Evolutionary conservation across 23 tunicate genomes (phyloP).

Genomic region (Styela clava): DNA sequence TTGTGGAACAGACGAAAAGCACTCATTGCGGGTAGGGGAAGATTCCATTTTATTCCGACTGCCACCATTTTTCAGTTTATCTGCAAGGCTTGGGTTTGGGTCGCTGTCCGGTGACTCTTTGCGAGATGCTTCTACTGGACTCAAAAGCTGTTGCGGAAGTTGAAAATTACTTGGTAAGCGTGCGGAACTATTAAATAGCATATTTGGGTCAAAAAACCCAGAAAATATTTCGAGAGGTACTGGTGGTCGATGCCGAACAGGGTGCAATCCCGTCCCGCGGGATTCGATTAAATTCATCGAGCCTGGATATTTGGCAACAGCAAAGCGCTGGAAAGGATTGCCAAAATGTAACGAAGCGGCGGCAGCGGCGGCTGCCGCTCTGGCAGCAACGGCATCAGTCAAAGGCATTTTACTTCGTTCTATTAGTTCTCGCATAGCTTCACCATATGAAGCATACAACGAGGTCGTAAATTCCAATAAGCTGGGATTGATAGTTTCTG

Average conservation of each 20-base stretch:
- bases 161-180: not conserved
- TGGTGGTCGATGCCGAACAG: not conserved
- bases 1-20: not conserved
- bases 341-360: constrained; percentile 26
- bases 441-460: constrained; percentile 36
- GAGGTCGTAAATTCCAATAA: constrained; percentile 26
- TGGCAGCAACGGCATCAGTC: constrained; percentile 2
- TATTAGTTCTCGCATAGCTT: constrained; percentile 39
- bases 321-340: constrained; percentile 10
- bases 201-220: not conserved
- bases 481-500: not conserved
- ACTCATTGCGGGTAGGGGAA: not conserved
- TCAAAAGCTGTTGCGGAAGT: not conserved
- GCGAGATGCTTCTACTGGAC: not conserved
- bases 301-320: not conserved
- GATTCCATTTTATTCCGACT: not conserved
- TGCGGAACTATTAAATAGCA: not conserved
- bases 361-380: constrained; percentile 32
- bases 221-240: not conserved
- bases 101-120: not conserved
- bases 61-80: not conserved
- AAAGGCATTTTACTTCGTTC: not conserved
- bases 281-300: not conserved
- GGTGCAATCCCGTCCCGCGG: not conserved
- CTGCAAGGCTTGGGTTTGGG: not conserved